Conservation (phyloP, 1,140 invertebrate genomes). For the Drosophila sucinea region DNA sequence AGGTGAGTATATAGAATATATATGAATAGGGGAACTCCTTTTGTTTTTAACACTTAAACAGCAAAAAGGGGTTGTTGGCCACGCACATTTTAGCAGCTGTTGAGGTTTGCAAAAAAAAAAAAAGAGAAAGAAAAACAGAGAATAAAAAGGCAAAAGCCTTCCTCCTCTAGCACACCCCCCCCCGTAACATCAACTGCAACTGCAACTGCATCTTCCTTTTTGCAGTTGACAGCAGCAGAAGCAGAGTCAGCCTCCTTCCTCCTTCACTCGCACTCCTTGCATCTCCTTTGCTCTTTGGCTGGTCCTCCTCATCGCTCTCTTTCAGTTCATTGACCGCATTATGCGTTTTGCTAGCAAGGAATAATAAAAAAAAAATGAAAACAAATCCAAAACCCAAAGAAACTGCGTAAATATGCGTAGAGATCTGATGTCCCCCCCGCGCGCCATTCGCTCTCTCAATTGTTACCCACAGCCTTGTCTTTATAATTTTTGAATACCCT, state of each 20-base stretch:
- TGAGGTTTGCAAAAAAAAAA: conserved; percentile 43
- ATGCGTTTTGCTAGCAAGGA: conserved; percentile 33
- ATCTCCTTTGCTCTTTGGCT: conserved; percentile 1
- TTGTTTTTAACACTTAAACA: conserved; percentile 64
- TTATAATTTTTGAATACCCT: not conserved
- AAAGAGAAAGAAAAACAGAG: conserved; percentile 10
- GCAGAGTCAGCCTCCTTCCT: conserved; percentile 23
- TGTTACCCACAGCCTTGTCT: not conserved
- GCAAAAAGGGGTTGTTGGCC: conserved; percentile 40
- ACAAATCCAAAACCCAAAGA: conserved; percentile 19
- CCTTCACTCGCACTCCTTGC: not conserved
- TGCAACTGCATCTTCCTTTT: conserved; percentile 9
- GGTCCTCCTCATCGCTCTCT: conserved; percentile 23
- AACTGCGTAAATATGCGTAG: conserved; percentile 23
- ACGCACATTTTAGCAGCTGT: conserved; percentile 66
- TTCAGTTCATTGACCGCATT: conserved; percentile 64
- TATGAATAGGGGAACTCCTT: conserved; percentile 42
- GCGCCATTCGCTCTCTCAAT: not conserved
- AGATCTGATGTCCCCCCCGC: not conserved
- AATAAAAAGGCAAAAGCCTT: conserved; percentile 17
- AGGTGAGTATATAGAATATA: conserved; percentile 6
- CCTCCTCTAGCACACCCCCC: not conserved
- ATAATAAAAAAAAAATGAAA: not conserved
- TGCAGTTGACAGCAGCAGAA: conserved; percentile 51
- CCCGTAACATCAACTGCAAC: not conserved